phyloP scores from a whole-genome alignment of 2,888 invertebrate species.

The Bembecia ichneumoniformis region DNA sequence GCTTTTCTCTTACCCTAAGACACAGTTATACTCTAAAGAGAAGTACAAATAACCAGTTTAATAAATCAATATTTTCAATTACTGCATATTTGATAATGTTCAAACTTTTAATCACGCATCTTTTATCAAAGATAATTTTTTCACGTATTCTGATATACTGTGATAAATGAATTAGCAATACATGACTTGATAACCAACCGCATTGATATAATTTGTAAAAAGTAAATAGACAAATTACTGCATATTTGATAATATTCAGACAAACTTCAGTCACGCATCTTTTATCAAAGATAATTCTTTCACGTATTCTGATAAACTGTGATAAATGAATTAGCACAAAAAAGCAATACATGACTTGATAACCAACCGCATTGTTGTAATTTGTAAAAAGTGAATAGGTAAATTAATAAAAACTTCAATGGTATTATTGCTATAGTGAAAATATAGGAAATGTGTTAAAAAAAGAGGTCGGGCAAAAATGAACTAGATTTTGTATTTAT shows the following conservation, averaged over 20 bases:
- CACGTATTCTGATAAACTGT: conserved; percentile 26
- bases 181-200: conserved; percentile 4
- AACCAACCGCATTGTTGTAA: not conserved
- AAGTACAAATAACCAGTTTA: too few species aligned
- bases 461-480: too few species aligned
- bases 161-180: conserved; percentile 4
- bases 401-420: too few species aligned
- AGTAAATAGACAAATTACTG: not conserved
- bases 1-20: too few species aligned
- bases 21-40: too few species aligned
- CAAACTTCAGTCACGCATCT: conserved; percentile 17
- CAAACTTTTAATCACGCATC: conserved; percentile 16
- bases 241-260: too few species aligned
- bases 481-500: too few species aligned
- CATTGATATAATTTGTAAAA: too few species aligned
- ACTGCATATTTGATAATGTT: too few species aligned
- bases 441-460: too few species aligned
- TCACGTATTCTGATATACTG: conserved; percentile 27
- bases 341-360: conserved; percentile 5
- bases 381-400: not conserved
- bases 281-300: conserved; percentile 28
- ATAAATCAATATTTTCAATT: too few species aligned
- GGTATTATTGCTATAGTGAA: too few species aligned
- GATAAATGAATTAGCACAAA: not conserved
- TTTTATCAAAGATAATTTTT: conserved; percentile 27